Base-by-base conservation (phyloP, 2,797 vertebrate genomes). In the Clarias pachynema region DNA sequence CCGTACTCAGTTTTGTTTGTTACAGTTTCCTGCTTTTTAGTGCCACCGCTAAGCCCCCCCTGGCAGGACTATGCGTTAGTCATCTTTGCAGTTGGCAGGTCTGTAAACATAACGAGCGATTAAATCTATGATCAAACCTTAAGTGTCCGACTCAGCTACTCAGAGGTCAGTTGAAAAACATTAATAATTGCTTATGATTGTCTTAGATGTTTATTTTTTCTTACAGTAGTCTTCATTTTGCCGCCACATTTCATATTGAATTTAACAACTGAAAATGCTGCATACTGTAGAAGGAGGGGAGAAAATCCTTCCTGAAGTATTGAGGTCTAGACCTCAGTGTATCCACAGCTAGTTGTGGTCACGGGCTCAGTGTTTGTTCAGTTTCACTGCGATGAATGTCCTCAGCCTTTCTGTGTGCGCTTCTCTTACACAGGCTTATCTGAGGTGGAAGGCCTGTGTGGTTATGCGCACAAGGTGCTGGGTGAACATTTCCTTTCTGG, bases 351-450 rank as follows among this genome's bases (percentile, higher is more conserved):
- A 63, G 78, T 65, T 65, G 29, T 0, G 15, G 78, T 79, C 34
- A 49, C 4, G 5, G 40, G n/a, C 44, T 80, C 62, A 22, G 62
- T 20, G 57, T 79, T 14, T 15, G n/a, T 66, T 53, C 40, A 31
- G 62, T 66, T 75, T 66, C 0, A 1, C 22, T 37, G 70, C 57
- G 69, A 66, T 57, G 44, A 81, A 85, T 75, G 59, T 20, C 63
- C 60, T 31, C 26, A 70, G 37, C 57, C n/a, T 40, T 66, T 79
- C 79, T 74, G 34, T 63, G 44, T n/a, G 31, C 40, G 3, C 31
- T 66, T 18, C 68, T 73, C 60, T 65, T 29, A 62, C 56, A 66
- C 68, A 56, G 77, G 49, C 60, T 82, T 86, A 81, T 86, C 79
- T 40, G 79, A 59, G 84, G 37, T 57, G 60, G 59, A 73, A 56